phyloP scores from a whole-genome alignment of 2,797 vertebrate species.

The Brachymystax lenok region DNA sequence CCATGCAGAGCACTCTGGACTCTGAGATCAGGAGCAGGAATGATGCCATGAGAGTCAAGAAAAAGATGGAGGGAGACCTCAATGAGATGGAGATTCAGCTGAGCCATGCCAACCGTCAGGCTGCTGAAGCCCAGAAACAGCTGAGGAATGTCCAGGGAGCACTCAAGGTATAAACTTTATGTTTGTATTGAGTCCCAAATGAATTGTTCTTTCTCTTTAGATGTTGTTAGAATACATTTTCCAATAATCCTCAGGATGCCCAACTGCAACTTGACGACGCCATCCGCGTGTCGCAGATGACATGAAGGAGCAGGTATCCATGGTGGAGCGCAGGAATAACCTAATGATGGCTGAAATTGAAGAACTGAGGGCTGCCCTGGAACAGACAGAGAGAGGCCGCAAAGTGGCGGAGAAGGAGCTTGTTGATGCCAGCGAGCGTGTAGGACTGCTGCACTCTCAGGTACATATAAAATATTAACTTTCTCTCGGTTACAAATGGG shows the following conservation, averaged over 20 bases:
- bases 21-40: constrained; percentile 86
- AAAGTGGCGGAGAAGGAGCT: constrained; percentile 90
- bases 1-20: constrained; percentile 85
- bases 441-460: constrained; percentile 83
- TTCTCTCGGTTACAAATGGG: background rate
- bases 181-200: background rate
- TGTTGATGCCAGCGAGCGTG: constrained; percentile 82
- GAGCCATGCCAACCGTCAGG: constrained; percentile 83
- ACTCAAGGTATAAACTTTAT: constrained; percentile 78
- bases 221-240: background rate
- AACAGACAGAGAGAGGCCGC: constrained; percentile 85
- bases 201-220: background rate
- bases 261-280: constrained; percentile 88
- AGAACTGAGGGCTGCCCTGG: constrained; percentile 83
- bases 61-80: constrained; percentile 90
- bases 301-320: constrained; percentile 88
- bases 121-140: constrained; percentile 84
- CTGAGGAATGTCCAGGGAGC: constrained; percentile 82
- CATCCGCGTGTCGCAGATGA: constrained; percentile 81
- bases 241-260: constrained; percentile 57
- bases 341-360: constrained; percentile 88
- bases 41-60: constrained; percentile 87
- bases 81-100: constrained; percentile 91
- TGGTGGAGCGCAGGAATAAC: constrained; percentile 85
- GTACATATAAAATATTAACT: constrained; percentile 39